phyloP scores from a whole-genome alignment of 1,140 invertebrate species.

The Neodiprion lecontei region DNA sequence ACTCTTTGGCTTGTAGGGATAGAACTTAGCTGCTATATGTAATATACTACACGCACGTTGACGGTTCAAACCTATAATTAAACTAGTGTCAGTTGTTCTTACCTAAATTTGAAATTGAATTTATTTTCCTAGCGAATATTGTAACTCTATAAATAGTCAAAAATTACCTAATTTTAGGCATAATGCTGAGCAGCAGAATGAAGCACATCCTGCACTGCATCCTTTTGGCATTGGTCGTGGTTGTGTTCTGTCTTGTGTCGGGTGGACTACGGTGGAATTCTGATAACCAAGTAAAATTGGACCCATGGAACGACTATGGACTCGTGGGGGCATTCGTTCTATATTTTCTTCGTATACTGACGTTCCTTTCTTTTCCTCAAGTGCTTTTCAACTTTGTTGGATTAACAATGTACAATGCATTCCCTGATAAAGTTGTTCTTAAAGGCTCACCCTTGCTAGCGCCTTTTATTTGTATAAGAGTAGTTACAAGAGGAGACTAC shows the following conservation, averaged over 20 bases:
- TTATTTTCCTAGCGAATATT: too few relatives aligned
- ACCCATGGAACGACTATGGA: slow-evolving; percentile 85
- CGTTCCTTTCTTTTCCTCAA: slow-evolving; percentile 88
- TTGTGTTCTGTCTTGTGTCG: slow-evolving; percentile 79
- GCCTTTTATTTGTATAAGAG: slow-evolving; percentile 94
- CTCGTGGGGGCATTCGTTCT: slow-evolving; percentile 72
- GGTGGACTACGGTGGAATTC: slow-evolving; percentile 77
- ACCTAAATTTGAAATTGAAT: too few relatives aligned
- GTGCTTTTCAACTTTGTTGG: slow-evolving; percentile 93
- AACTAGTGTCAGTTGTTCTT: too few relatives aligned
- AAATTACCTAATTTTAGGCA: slow-evolving; percentile 36
- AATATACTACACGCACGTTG: too few relatives aligned
- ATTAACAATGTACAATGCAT: slow-evolving; percentile 91
- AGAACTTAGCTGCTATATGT: too few relatives aligned
- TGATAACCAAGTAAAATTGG: slow-evolving; percentile 68
- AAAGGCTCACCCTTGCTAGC: slow-evolving; percentile 90
- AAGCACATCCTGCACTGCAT: slow-evolving; percentile 83
- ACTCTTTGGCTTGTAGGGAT: too few relatives aligned
- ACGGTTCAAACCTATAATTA: too few relatives aligned
- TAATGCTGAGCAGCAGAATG: slow-evolving; percentile 69
- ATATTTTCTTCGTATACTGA: slow-evolving; percentile 82
- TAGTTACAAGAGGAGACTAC: slow-evolving; percentile 95
- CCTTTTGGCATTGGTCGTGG: slow-evolving; percentile 77
- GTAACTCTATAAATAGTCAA: too few relatives aligned
- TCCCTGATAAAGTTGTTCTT: slow-evolving; percentile 89